phyloP scores from a whole-genome alignment of 2,113 vertebrate genomes.

The Cyprinodon variegatus region DNA sequence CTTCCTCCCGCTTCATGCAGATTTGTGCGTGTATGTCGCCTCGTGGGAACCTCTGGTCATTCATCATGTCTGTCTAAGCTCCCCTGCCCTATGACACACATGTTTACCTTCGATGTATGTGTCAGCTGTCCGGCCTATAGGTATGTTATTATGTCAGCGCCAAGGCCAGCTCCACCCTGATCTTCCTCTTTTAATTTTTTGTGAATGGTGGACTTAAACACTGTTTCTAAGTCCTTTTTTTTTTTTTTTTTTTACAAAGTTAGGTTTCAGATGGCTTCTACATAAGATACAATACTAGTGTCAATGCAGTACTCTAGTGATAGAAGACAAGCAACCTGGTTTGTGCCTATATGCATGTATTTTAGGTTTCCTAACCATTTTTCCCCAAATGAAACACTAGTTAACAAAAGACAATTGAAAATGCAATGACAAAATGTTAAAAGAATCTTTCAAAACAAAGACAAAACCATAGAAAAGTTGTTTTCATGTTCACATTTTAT shows the following conservation, averaged over 20 bases:
- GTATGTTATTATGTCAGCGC: slow-evolving; percentile 73
- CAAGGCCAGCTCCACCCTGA: slow-evolving; percentile 55
- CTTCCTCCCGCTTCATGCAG: slow-evolving; percentile 51
- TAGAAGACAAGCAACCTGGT: too few relatives aligned
- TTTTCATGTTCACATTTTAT: too few relatives aligned
- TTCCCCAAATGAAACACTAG: too few relatives aligned
- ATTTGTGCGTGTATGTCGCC: slow-evolving; percentile 64
- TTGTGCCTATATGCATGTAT: too few relatives aligned
- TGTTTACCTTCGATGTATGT: slow-evolving; percentile 79
- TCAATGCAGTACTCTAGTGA: too few relatives aligned
- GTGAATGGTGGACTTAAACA: slow-evolving; percentile 70
- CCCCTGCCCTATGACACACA: slow-evolving; percentile 72
- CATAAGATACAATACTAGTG: slow-evolving; percentile 4
- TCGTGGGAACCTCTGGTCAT: slow-evolving; percentile 74
- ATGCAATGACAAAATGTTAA: too few relatives aligned
- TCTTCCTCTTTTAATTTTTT: slow-evolving; percentile 53
- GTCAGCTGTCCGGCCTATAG: slow-evolving; percentile 57
- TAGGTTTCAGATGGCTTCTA: slow-evolving; percentile 16
- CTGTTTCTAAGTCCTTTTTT: slow-evolving; percentile 26
- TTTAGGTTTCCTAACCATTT: too few relatives aligned
- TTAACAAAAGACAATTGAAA: too few relatives aligned
- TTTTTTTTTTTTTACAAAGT: slow-evolving; percentile 20
- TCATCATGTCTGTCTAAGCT: slow-evolving; percentile 80
- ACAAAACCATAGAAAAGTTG: too few relatives aligned
- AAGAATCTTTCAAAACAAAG: too few relatives aligned